Evolutionary conservation across 2,888 invertebrate species (phyloP).

Genomic region (Parapristionchus giblindavisi): DNA sequence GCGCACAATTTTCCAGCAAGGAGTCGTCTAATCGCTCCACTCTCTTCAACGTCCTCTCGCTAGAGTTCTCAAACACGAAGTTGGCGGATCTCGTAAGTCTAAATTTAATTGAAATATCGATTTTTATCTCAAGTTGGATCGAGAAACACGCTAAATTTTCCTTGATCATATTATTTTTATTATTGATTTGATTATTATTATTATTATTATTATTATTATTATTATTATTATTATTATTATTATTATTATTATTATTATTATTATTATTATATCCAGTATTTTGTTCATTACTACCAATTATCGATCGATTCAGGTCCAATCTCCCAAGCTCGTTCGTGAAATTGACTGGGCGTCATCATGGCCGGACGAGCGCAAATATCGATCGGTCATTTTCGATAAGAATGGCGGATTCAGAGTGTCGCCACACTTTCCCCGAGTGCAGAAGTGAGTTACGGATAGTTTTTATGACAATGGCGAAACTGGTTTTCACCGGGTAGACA

Average conservation of each 20-base stretch:
- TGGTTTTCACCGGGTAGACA: not conserved
- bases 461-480: not conserved
- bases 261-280: too few relatives aligned
- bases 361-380: slow-evolving; percentile 92
- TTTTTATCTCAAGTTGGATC: too few relatives aligned
- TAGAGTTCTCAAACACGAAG: slow-evolving; percentile 82
- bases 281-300: too few relatives aligned
- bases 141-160: too few relatives aligned
- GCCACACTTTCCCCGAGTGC: slow-evolving; percentile 93
- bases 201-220: too few relatives aligned
- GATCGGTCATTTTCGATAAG: slow-evolving; percentile 88
- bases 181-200: too few relatives aligned
- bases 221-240: too few relatives aligned
- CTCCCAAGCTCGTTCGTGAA: slow-evolving; percentile 83
- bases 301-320: slow-evolving; percentile 78
- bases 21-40: too few relatives aligned
- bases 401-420: slow-evolving; percentile 80
- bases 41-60: slow-evolving; percentile 89
- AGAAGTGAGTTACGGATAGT: slow-evolving; percentile 82
- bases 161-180: too few relatives aligned
- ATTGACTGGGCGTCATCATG: slow-evolving; percentile 91
- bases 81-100: slow-evolving; percentile 43
- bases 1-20: too few relatives aligned
- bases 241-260: too few relatives aligned
- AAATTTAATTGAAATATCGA: not conserved